These are phyloP conservation scores for Neogobius melanostomus DNA, from an alignment of 2,113 vertebrate species.

Conservation along the genomic window DNA sequence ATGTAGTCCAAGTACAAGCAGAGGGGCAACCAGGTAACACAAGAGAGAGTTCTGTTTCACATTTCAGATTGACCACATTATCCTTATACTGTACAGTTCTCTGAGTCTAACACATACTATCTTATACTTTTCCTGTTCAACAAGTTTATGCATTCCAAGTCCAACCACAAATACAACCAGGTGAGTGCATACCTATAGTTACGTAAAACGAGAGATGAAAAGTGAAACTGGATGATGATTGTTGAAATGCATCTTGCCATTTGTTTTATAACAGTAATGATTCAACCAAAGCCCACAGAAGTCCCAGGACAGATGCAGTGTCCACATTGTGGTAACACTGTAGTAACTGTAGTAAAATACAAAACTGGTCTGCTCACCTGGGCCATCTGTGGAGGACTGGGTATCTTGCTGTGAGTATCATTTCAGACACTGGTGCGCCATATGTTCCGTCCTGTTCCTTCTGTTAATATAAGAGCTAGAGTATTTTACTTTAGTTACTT, in stretches of 20 bases:
- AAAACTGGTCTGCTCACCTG: constrained; percentile 54
- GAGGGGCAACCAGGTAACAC: not conserved
- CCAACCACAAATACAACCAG: not conserved
- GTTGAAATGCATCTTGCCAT: not conserved
- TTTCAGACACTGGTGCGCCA: not conserved
- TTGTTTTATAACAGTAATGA: constrained; percentile 27
- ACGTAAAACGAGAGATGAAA: not conserved
- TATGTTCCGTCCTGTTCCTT: not conserved
- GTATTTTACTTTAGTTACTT: too few relatives aligned
- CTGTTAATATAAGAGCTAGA: not conserved
- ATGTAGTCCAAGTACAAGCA: not conserved
- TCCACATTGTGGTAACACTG: constrained; percentile 42
- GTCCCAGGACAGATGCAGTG: constrained; percentile 54
- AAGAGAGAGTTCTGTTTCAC: not conserved
- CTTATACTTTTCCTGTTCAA: not conserved
- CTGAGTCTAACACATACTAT: not conserved
- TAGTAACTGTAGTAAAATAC: constrained; percentile 38
- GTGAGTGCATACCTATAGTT: constrained; percentile 11
- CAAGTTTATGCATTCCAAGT: not conserved
- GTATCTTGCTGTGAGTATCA: constrained; percentile 39
- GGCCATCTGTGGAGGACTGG: constrained; percentile 37
- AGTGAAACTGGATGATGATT: not conserved
- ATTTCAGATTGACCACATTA: not conserved
- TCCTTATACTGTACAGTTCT: not conserved
- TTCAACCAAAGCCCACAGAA: constrained; percentile 4